Evolutionary conservation across 2,113 vertebrate genomes (phyloP).

Genomic region (Rafetus swinhoei): DNA sequence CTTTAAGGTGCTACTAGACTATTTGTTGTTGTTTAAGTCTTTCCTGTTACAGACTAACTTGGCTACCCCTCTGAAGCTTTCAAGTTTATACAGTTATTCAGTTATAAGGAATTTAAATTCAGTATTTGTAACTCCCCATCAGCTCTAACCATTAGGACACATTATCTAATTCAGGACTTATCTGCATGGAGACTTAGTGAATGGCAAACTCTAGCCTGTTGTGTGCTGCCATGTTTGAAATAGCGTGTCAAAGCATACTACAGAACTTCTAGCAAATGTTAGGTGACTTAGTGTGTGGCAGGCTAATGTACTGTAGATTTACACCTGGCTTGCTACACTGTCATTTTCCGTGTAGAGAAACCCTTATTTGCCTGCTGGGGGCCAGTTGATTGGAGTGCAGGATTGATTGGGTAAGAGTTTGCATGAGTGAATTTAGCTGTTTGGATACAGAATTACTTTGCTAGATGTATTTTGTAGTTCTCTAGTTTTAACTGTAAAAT

Average conservation of each 20-base stretch:
- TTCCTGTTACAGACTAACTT: too few species aligned
- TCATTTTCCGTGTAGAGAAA: background rate
- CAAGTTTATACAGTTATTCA: background rate
- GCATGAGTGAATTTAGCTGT: background rate
- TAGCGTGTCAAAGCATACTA: background rate
- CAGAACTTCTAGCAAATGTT: background rate
- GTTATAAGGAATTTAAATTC: background rate
- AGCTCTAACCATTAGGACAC: background rate
- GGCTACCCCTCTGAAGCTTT: too few species aligned
- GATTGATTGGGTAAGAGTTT: background rate
- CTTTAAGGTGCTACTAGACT: too few species aligned
- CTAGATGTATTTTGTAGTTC: background rate
- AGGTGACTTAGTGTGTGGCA: background rate
- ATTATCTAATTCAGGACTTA: background rate
- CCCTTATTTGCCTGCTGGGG: background rate
- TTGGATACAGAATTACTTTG: conserved; percentile 1
- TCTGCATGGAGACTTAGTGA: background rate
- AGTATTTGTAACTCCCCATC: background rate
- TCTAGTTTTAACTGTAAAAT: conserved; percentile 11
- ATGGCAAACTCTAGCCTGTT: background rate
- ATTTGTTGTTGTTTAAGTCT: too few species aligned
- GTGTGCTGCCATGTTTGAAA: background rate
- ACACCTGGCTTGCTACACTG: background rate
- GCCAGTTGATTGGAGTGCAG: background rate
- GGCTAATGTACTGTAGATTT: background rate